A percentile compares a stretch with the other conserved stretches of the same genome.
phyloP scores from a whole-genome alignment of 1,140 invertebrate species.

The Plodia interpunctella region DNA sequence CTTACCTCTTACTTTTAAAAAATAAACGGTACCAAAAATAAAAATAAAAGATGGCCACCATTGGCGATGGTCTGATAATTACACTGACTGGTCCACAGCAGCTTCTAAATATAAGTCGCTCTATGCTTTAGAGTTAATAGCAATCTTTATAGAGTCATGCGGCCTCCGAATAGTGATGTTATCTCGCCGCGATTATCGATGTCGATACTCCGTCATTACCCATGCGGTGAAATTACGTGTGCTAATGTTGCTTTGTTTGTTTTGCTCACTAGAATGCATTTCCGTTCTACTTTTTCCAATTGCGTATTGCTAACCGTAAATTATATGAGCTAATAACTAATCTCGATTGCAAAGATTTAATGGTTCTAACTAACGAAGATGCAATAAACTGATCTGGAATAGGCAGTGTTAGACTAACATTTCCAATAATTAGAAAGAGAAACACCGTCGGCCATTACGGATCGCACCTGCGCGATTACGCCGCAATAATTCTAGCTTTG shows the following conservation, averaged over 20 bases:
- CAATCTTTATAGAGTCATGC: constrained; percentile 70
- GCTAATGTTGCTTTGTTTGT: constrained; percentile 12
- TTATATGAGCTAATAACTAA: not conserved
- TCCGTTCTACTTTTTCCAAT: constrained; percentile 7
- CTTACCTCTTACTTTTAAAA: constrained; percentile 43
- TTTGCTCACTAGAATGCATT: constrained; percentile 10
- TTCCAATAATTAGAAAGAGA: constrained; percentile 4
- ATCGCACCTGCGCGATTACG: constrained; percentile 36
- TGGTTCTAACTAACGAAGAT: not conserved
- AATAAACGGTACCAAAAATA: constrained; percentile 44
- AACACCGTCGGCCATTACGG: constrained; percentile 19
- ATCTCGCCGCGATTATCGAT: constrained; percentile 47
- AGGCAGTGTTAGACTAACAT: not conserved
- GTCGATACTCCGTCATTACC: constrained; percentile 49
- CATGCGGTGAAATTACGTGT: constrained; percentile 25
- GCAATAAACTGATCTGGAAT: not conserved
- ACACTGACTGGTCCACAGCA: constrained; percentile 40
- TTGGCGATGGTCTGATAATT: constrained; percentile 54
- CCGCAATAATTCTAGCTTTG: constrained; percentile 39
- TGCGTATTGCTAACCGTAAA: not conserved
- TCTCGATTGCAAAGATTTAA: constrained; percentile 4
- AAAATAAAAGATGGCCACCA: constrained; percentile 23
- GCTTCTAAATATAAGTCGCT: constrained; percentile 55
- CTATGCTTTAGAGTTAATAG: constrained; percentile 66
- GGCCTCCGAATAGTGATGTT: constrained; percentile 50